These are phyloP conservation scores for Larimichthys crocea DNA, from an alignment of 2,113 vertebrate genomes.

Conservation along the genomic window DNA sequence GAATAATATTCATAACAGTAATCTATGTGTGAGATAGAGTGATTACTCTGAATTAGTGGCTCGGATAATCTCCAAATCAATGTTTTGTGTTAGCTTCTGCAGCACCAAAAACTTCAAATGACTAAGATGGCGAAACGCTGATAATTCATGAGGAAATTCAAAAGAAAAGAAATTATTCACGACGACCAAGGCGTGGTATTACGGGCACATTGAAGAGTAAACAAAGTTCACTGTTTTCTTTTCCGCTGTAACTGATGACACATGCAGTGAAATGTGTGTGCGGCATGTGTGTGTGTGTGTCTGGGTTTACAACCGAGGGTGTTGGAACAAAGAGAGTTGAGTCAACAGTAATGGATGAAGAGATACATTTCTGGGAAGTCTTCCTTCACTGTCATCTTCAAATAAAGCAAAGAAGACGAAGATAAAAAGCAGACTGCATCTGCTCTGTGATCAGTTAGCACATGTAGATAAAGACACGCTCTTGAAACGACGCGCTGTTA, in stretches of 20 bases:
- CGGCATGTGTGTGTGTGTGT: constrained; percentile 83
- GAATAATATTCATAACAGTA: background rate
- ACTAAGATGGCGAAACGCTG: constrained; percentile 1
- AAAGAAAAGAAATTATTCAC: constrained; percentile 30
- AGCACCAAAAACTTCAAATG: background rate
- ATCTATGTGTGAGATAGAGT: background rate
- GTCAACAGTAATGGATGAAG: constrained; percentile 94
- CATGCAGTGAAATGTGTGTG: constrained; percentile 75
- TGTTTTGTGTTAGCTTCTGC: no score
- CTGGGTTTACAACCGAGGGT: constrained; percentile 89
- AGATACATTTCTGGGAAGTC: constrained; percentile 90
- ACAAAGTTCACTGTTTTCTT: constrained; percentile 70
- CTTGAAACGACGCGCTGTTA: background rate
- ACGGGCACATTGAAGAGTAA: constrained; percentile 60
- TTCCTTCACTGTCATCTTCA: constrained; percentile 83
- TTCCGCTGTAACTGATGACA: constrained; percentile 70
- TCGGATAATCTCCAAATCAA: background rate
- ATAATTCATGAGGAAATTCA: constrained; percentile 27
- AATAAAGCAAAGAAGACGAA: constrained; percentile 10
- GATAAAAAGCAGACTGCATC: background rate
- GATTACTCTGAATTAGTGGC: background rate
- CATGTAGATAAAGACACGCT: background rate
- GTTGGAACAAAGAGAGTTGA: constrained; percentile 92
- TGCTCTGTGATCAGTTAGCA: background rate
- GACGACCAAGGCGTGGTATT: constrained; percentile 58